Base-by-base conservation (phyloP, 1,140 invertebrate species). In the Papilio polytes region DNA sequence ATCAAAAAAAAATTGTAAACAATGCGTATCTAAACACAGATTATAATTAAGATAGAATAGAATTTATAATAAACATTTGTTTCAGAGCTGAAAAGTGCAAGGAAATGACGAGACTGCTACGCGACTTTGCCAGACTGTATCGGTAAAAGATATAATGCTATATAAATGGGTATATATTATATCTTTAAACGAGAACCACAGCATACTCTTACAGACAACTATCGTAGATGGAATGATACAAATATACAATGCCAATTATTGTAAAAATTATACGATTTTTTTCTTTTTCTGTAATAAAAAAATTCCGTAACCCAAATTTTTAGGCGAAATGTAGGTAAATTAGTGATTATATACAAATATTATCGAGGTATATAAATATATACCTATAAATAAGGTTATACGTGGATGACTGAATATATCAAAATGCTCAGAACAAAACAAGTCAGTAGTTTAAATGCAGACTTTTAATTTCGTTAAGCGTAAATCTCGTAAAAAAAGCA, bases 111-210 rank as follows among this genome's bases (percentile, higher is more conserved):
- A 86, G 89, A 51, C 78, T 94, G 22, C 84, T 94, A 15, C 87
- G 92, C 13, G 92, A 94, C 82, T 93, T 94, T 80, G 90, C 92
- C 31, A 84, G 90, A 56, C 86, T 94, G 13, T 94, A 94, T 81
- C 87, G 90, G 86, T 94, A 91, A 85, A 56, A 36, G 12, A 31
- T 78, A 20, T 41, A n/a, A 77, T 26, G 48, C 6, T 70, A 70
- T 70, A 36, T 36, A 31, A 70, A 70, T 70, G 6, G 10, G 10
- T 22, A 63, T 66, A 31, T 70, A 36, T 36, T 70, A 31, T 70
- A 36, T 70, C 3, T 63, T 63, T 26, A 70, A 70, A 26, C 63
- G 26, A 70, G 4, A 70, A 70, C 26, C 26, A 70, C 63, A 70
- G 63, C 63, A 70, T 70, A 26, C 63, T 63, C 59, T 70, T 13